phyloP scores from a whole-genome alignment of 2,113 vertebrate species.

The Phasianus colchicus region DNA sequence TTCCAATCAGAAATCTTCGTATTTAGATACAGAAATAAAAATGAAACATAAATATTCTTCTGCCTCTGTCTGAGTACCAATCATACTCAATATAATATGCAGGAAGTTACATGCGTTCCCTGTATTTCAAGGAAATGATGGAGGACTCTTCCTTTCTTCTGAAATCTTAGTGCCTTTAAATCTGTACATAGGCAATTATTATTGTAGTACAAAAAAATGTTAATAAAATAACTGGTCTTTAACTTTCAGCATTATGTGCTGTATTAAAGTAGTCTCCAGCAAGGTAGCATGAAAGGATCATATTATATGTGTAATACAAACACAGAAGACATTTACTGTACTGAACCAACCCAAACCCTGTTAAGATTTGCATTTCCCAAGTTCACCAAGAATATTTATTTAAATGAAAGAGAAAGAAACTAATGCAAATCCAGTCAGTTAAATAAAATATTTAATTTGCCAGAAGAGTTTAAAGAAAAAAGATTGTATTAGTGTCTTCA shows the following conservation, averaged over 20 bases:
- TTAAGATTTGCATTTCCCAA: neutral
- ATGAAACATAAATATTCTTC: neutral
- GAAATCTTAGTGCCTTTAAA: neutral
- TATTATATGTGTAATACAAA: neutral
- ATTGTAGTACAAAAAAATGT: neutral
- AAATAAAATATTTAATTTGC: neutral
- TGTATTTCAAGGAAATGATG: neutral
- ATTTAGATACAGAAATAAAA: neutral
- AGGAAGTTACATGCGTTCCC: neutral
- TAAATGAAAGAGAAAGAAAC: neutral
- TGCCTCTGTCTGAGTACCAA: neutral
- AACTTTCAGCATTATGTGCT: neutral
- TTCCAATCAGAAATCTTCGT: neutral
- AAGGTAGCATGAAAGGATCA: neutral
- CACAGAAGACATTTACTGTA: fast-evolving
- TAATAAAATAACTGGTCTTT: neutral
- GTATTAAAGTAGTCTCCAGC: neutral
- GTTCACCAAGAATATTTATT: neutral
- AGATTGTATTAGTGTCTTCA: fast-evolving
- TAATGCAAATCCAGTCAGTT: neutral
- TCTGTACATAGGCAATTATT: neutral
- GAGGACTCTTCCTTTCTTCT: neutral
- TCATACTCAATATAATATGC: neutral
- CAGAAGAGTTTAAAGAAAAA: neutral
- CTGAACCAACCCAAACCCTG: neutral